Percentiles rank a stretch among this genome's conserved stretches.
Evolutionary conservation across 2,113 vertebrate species (phyloP).

Genomic region (Chloroceryle aenea): DNA sequence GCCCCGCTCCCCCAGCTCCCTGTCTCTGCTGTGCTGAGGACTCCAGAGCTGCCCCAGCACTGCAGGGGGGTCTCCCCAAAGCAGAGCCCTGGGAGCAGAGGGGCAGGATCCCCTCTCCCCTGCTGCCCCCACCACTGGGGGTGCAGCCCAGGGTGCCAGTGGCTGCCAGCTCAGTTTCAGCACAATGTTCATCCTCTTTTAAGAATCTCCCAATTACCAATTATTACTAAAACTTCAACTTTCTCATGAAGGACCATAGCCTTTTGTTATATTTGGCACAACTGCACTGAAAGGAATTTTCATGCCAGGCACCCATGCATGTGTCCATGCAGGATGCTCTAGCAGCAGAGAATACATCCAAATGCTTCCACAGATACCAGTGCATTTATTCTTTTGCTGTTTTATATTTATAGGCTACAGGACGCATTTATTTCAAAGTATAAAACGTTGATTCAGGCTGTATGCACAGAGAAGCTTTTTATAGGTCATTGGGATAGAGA

Average conservation of each 20-base stretch:
- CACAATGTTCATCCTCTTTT: background rate
- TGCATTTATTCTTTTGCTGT: background rate
- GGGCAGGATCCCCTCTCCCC: background rate
- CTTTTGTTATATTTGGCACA: background rate
- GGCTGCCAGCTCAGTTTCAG: background rate
- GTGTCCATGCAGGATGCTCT: fast-evolving
- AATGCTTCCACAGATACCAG: background rate
- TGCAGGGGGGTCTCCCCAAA: background rate
- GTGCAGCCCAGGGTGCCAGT: background rate
- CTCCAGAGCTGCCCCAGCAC: background rate
- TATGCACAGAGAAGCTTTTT: background rate
- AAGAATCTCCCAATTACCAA: background rate
- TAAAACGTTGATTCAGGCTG: constrained; percentile 1
- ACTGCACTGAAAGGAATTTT: background rate
- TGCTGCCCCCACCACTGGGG: background rate
- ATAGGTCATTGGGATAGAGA: constrained; percentile 7
- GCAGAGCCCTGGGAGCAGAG: background rate
- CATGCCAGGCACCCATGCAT: fast-evolving
- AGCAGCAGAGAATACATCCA: background rate
- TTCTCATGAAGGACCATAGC: background rate
- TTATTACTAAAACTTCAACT: background rate
- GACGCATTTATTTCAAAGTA: background rate
- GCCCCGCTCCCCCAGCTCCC: too few relatives aligned
- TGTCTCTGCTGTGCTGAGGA: background rate
- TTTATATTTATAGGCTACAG: background rate